A percentile compares a stretch with the other conserved stretches of the same genome.
Conservation (phyloP, 1,140 invertebrate genomes). For the Potamilus streckersoni region DNA sequence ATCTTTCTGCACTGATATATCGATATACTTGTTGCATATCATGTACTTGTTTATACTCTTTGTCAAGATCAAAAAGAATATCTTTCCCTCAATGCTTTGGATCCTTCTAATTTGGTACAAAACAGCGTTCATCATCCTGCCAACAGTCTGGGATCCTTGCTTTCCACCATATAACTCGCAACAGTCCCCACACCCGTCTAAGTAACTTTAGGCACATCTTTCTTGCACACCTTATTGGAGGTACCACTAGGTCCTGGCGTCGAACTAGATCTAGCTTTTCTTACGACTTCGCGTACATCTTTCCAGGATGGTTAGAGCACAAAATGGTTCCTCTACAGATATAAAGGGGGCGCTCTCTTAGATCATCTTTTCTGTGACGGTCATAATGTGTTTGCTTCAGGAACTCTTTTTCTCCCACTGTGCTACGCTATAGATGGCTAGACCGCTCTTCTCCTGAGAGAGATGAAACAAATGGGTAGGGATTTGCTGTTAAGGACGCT, state of each 20-base stretch:
- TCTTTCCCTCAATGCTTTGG: too few species aligned
- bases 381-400: background rate
- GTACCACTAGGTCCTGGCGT: constrained; percentile 13
- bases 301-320: constrained; percentile 2
- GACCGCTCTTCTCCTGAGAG: constrained; percentile 9
- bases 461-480: background rate
- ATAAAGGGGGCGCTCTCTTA: background rate
- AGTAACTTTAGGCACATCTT: constrained; percentile 1
- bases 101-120: too few species aligned
- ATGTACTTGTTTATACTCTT: background rate
- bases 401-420: constrained; percentile 3
- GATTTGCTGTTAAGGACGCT: background rate
- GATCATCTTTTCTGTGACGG: background rate
- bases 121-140: background rate
- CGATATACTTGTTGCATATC: constrained; percentile 18
- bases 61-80: constrained; percentile 4
- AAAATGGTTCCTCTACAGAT: background rate
- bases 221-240: constrained; percentile 9
- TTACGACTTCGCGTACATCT: constrained; percentile 11
- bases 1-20: constrained; percentile 26
- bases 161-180: constrained; percentile 6
- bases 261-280: constrained; percentile 7
- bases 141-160: background rate
- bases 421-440: background rate
- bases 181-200: background rate